A percentile compares a stretch with the other conserved stretches of the same genome.
phyloP scores from a whole-genome alignment of 2,797 vertebrate genomes.

The Linurgus olivaceus region DNA sequence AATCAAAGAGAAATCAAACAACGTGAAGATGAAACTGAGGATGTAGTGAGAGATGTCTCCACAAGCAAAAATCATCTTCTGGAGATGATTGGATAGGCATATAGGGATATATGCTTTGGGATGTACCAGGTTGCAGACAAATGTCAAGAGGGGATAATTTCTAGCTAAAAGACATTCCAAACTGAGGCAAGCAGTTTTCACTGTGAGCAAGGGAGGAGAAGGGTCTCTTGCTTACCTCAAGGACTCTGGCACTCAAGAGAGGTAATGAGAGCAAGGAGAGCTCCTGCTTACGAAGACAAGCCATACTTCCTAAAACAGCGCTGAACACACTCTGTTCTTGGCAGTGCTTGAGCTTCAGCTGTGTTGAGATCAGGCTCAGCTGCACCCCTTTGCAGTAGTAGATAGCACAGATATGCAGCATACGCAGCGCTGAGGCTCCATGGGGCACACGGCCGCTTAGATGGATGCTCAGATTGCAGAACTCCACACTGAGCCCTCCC shows the following conservation, averaged over 20 bases:
- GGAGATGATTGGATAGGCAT: not conserved
- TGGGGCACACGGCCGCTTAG: not conserved
- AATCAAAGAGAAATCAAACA: not conserved
- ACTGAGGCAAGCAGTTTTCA: not conserved
- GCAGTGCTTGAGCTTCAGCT: constrained; percentile 46
- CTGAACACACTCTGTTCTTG: constrained; percentile 52
- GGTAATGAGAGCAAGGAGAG: constrained; percentile 4
- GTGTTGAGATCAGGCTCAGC: constrained; percentile 57
- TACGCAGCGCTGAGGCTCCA: not conserved
- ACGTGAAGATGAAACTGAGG: not conserved
- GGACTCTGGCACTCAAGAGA: not conserved
- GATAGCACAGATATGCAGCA: constrained; percentile 16
- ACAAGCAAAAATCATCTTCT: not conserved
- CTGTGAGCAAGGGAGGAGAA: not conserved
- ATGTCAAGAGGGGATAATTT: not conserved
- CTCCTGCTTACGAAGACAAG: not conserved
- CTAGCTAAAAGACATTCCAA: not conserved
- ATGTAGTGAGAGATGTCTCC: not conserved
- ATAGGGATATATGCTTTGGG: not conserved
- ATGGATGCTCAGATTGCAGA: constrained; percentile 65
- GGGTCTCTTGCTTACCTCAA: not conserved
- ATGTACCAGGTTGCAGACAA: not conserved
- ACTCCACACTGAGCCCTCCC: constrained; percentile 26
- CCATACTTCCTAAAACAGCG: not conserved
- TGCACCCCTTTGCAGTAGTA: constrained; percentile 40